A percentile compares a stretch with the other conserved stretches of the same genome.
Evolutionary conservation across 2,888 invertebrate genomes (phyloP).

Genomic region (Latrodectus hesperus): DNA sequence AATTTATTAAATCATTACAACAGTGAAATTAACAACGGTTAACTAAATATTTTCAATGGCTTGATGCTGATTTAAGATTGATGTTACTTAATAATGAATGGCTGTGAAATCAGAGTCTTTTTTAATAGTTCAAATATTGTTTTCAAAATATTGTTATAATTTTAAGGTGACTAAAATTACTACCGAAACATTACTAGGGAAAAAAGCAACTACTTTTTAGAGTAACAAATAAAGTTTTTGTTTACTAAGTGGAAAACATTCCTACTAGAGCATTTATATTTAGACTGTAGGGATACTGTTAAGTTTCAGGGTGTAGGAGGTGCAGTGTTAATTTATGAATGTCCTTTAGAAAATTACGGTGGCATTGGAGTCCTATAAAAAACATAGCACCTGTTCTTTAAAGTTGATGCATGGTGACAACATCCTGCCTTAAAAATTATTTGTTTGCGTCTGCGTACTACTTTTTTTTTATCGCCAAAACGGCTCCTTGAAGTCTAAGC

Average conservation of each 20-base stretch:
- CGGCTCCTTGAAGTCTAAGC: constrained; percentile 7
- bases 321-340: constrained; percentile 38
- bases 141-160: no score
- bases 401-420: constrained; percentile 38
- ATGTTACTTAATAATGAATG: no score
- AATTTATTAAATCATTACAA: no score
- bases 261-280: constrained; percentile 18
- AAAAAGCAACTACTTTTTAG: background rate
- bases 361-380: constrained; percentile 20
- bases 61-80: no score
- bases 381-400: constrained; percentile 57
- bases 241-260: background rate
- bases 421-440: constrained; percentile 35
- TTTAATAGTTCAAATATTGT: no score
- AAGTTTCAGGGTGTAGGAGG: constrained; percentile 15
- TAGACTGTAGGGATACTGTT: constrained; percentile 3
- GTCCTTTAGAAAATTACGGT: constrained; percentile 7
- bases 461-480: background rate
- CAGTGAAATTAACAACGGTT: no score
- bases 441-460: constrained; percentile 7
- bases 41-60: no score
- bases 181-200: no score
- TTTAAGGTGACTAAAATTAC: no score
- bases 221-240: background rate
- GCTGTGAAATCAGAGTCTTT: no score